Conservation (phyloP, 2,888 invertebrate genomes). For the Eulithis prunata region DNA sequence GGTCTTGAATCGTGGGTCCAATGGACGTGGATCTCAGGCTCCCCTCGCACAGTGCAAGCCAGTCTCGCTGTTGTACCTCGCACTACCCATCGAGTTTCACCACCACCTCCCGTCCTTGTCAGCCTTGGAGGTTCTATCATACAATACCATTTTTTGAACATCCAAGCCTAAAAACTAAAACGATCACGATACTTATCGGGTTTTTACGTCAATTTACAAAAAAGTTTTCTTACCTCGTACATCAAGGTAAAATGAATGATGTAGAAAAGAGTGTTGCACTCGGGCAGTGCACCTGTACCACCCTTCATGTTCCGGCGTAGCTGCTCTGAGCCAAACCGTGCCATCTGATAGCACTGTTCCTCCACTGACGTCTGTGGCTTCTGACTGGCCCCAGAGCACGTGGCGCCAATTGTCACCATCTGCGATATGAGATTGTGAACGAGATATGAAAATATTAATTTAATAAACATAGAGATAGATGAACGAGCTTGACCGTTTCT, state of each 20-base stretch:
- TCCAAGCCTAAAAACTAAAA: no score
- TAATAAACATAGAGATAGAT: no score
- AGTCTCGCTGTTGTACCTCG: constrained; percentile 83
- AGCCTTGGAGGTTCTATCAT: constrained; percentile 71
- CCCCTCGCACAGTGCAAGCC: constrained; percentile 85
- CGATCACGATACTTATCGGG: no score
- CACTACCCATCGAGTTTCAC: constrained; percentile 77
- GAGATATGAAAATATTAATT: background rate
- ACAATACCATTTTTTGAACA: no score
- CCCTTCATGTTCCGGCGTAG: constrained; percentile 91
- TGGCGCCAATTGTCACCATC: constrained; percentile 80
- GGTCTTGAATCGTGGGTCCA: constrained; percentile 80
- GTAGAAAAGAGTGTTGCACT: constrained; percentile 73
- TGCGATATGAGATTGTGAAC: constrained; percentile 35
- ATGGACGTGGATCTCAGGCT: constrained; percentile 86
- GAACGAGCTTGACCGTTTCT: no score
- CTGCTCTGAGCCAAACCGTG: constrained; percentile 88
- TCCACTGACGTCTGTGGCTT: constrained; percentile 74
- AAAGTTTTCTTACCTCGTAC: constrained; percentile 64
- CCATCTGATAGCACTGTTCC: constrained; percentile 87
- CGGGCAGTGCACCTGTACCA: constrained; percentile 93
- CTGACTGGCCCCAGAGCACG: constrained; percentile 75
- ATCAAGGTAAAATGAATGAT: constrained; percentile 76
- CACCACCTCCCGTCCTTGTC: constrained; percentile 65
- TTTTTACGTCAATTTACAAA: no score